Conservation (phyloP, 2,888 invertebrate genomes). For the Eupithecia centaureata region DNA sequence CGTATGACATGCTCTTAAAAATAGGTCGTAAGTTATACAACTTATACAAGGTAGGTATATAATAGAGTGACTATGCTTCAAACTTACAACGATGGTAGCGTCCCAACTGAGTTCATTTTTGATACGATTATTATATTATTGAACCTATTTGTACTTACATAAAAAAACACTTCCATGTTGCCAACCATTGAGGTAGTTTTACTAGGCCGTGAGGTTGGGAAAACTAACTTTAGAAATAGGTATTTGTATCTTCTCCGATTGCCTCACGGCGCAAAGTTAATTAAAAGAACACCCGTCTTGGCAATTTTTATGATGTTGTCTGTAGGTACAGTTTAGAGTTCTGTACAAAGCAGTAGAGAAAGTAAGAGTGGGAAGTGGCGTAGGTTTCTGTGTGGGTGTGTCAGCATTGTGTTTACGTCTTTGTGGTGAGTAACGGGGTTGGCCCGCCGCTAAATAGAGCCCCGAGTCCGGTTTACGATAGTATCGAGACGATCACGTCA, state of each 20-base stretch:
- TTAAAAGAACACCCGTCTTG: conserved; percentile 9
- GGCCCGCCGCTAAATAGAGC: conserved; percentile 46
- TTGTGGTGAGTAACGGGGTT: conserved; percentile 65
- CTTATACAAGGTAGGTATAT: too few relatives aligned
- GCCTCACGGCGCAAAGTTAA: background rate
- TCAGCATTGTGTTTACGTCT: conserved; percentile 11
- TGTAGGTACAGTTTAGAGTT: background rate
- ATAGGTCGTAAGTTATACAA: background rate
- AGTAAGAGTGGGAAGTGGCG: conserved; percentile 21
- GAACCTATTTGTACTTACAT: background rate
- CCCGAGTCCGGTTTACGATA: too few relatives aligned
- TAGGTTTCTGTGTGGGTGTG: conserved; percentile 23
- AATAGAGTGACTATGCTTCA: too few relatives aligned
- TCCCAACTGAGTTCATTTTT: background rate
- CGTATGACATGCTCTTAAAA: conserved; percentile 1
- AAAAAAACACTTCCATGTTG: too few relatives aligned
- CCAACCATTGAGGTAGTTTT: background rate
- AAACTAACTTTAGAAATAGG: background rate
- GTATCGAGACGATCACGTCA: too few relatives aligned
- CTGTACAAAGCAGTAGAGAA: conserved; percentile 17
- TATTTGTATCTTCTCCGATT: background rate
- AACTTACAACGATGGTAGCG: background rate
- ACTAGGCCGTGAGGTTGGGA: background rate
- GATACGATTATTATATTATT: background rate
- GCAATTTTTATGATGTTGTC: conserved; percentile 11